Conservation (phyloP, 2,113 vertebrate genomes). For the Charina bottae region DNA sequence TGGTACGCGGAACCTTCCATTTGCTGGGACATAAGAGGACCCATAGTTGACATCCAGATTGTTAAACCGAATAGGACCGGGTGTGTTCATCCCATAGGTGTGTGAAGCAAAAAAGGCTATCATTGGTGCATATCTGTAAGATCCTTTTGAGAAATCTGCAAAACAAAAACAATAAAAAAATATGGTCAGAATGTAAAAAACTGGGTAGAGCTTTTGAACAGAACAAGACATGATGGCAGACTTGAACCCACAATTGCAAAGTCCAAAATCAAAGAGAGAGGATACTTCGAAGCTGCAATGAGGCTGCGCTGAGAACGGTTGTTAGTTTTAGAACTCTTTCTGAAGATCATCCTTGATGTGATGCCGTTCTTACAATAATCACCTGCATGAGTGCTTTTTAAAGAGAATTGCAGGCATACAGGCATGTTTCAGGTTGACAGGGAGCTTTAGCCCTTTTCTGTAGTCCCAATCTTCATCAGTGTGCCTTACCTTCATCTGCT, state of each 20-base stretch:
- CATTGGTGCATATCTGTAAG: constrained; percentile 82
- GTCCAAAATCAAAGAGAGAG: neutral
- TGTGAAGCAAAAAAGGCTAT: constrained; percentile 83
- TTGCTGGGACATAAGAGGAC: constrained; percentile 76
- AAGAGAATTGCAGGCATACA: neutral
- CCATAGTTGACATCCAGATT: constrained; percentile 82
- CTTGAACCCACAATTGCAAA: neutral
- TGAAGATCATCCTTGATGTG: neutral
- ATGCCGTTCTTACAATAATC: neutral
- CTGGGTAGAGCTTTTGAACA: neutral
- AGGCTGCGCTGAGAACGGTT: neutral
- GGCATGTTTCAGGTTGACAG: neutral
- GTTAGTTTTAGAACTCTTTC: neutral
- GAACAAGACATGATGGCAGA: neutral
- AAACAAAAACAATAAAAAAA: constrained; percentile 26
- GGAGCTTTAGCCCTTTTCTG: neutral
- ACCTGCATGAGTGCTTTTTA: neutral
- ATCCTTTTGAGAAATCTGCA: constrained; percentile 83
- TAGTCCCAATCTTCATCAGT: neutral
- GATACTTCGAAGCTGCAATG: neutral
- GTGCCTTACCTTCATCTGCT: neutral
- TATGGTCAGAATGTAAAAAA: neutral
- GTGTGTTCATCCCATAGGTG: constrained; percentile 75
- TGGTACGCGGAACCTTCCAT: constrained; percentile 78
- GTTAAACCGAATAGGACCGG: constrained; percentile 81